Evolutionary conservation across 2,888 invertebrate species (phyloP).

Genomic region (Hermodice carunculata): DNA sequence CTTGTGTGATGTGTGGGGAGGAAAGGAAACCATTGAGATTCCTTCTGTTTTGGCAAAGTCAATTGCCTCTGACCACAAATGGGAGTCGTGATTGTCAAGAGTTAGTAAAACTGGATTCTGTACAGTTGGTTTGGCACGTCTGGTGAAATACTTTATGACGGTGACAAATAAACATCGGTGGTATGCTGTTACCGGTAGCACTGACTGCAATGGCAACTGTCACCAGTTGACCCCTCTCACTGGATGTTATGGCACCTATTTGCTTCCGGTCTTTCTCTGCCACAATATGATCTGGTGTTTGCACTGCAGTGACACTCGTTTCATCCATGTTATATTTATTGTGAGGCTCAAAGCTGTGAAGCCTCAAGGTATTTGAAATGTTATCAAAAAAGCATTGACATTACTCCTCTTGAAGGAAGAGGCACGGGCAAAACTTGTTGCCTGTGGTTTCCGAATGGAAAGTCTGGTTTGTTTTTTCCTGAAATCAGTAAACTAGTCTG

Average conservation of each 20-base stretch:
- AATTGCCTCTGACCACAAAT: constrained; percentile 15
- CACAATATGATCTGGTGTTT: constrained; percentile 20
- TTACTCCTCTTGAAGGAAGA: constrained; percentile 36
- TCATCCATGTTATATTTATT: constrained; percentile 14
- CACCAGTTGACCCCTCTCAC: constrained; percentile 14
- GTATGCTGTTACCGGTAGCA: constrained; percentile 15
- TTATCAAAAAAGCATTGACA: constrained; percentile 28
- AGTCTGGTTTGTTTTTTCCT: constrained; percentile 25
- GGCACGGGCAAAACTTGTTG: constrained; percentile 32
- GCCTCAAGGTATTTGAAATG: constrained; percentile 43
- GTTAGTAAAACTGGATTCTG: constrained; percentile 12
- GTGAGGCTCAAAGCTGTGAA: neutral
- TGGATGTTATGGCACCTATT: constrained; percentile 14
- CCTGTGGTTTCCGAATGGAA: constrained; percentile 35
- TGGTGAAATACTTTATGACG: constrained; percentile 14
- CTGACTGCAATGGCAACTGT: constrained; percentile 10
- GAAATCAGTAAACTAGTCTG: constrained; percentile 37
- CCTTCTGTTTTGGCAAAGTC: constrained; percentile 20
- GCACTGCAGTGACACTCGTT: constrained; percentile 24
- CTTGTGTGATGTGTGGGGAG: constrained; percentile 9
- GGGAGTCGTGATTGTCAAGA: constrained; percentile 25
- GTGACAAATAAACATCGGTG: constrained; percentile 14
- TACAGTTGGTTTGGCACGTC: constrained; percentile 10
- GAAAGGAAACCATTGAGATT: constrained; percentile 1
- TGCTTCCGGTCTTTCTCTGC: constrained; percentile 7